Percentiles rank a stretch among this genome's conserved stretches.
Evolutionary conservation across 2,888 invertebrate species (phyloP).

Genomic region (Ophraella communa): DNA sequence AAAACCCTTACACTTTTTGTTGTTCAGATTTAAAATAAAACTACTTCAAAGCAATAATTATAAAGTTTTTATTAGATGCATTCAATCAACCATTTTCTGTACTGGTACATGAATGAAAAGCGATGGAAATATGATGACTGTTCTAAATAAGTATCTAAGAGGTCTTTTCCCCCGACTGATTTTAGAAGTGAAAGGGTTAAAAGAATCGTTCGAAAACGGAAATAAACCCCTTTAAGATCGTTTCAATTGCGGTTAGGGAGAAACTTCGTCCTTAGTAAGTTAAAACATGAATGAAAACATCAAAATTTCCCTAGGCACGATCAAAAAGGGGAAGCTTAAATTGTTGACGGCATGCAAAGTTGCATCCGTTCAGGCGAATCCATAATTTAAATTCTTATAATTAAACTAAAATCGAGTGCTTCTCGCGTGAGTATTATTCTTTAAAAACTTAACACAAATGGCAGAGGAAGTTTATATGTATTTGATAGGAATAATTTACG

Average conservation of each 20-base stretch:
- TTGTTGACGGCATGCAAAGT: not conserved
- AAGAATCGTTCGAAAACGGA: not conserved
- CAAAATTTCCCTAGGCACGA: not conserved
- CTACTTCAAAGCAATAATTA: too few relatives aligned
- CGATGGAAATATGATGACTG: too few relatives aligned
- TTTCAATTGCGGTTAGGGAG: not conserved
- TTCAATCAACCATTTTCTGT: too few relatives aligned
- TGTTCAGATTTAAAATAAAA: too few relatives aligned
- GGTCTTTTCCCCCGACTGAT: not conserved
- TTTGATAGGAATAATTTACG: too few relatives aligned
- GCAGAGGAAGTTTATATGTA: too few relatives aligned
- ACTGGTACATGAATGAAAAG: too few relatives aligned
- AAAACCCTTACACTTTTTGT: too few relatives aligned
- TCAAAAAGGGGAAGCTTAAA: not conserved
- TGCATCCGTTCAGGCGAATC: not conserved
- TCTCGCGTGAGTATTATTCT: not conserved
- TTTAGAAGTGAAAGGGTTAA: not conserved
- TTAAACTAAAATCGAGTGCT: not conserved
- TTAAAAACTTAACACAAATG: too few relatives aligned
- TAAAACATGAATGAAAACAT: not conserved
- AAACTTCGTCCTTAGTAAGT: not conserved
- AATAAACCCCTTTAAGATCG: not conserved
- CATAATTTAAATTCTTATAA: not conserved
- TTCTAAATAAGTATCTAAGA: too few relatives aligned
- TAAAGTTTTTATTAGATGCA: too few relatives aligned